These are phyloP conservation scores for Caretta caretta DNA, from an alignment of 2,113 vertebrate genomes.

Conservation along the genomic window DNA sequence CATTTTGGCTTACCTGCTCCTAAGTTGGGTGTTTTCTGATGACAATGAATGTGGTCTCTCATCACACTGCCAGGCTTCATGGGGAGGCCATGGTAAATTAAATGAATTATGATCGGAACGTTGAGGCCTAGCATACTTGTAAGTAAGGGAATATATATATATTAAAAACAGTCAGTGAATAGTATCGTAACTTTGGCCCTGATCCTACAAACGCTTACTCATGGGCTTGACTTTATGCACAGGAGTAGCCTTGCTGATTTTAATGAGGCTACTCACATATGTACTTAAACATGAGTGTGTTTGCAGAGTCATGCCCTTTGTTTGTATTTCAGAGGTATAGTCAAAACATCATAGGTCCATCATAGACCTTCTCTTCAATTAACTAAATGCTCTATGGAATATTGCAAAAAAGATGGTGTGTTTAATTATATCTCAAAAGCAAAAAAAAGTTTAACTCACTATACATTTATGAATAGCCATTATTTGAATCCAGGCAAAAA, in stretches of 20 bases:
- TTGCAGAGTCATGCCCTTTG: neutral
- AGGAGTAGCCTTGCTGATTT: neutral
- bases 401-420: neutral
- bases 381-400: neutral
- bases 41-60: constrained; percentile 61
- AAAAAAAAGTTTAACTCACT: constrained; percentile 22
- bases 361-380: neutral
- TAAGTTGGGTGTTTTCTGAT: constrained; percentile 51
- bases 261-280: neutral
- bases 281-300: neutral
- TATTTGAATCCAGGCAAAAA: constrained; percentile 46
- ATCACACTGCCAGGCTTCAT: constrained; percentile 79
- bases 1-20: constrained; percentile 76
- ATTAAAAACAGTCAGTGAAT: neutral
- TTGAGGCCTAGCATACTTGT: constrained; percentile 53
- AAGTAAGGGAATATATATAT: neutral
- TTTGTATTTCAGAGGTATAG: neutral
- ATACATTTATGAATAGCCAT: constrained; percentile 6
- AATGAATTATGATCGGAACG: constrained; percentile 48
- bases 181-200: neutral
- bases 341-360: neutral
- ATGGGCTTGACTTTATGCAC: neutral
- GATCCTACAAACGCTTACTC: neutral
- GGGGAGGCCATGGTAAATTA: constrained; percentile 58
- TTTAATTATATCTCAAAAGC: constrained; percentile 14